Base-by-base conservation (phyloP, 37 sponge, comb jelly and placozoan species). In the Petrosia ficiformis region DNA sequence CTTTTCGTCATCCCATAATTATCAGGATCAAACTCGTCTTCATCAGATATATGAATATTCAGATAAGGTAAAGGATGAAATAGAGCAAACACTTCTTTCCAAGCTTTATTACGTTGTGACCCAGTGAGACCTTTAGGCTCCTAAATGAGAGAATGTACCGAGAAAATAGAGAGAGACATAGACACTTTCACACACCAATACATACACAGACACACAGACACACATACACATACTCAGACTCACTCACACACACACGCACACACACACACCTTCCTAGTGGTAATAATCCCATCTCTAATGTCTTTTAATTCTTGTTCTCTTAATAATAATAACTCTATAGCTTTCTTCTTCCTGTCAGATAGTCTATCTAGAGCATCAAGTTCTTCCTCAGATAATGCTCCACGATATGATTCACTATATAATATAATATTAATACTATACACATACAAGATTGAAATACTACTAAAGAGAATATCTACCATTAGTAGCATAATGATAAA, bases 1-100 rank as follows among this genome's bases (percentile, higher is more conserved):
- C 29, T 52, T 37, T 26, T 21, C 31, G 42, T 29, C 22, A 41
- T 33, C 6, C 73, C 78, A 43, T 72, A 72, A 4, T 72, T 77
- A 30, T 85, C 86, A 54, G 86, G 86, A 44, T 85, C 80, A 79
- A 85, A 85, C 38, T 72, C 71, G 41, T 85, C 80, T 14, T 67
- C 69, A 30, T 85, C 80, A 37, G 75, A 57, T 3, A 59, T 29
- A 22, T 71, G 8, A 71, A 71, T 42, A 11, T 25, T 31, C 21
- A 42, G 43, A 28, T 16, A n/a, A 2, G 44, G 57, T 22, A 39
- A 59, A 10, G 86, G 86, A 4, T 48, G 74, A 34, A 85, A 42
- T 35, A 85, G 24, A 1, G 40, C 32, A 22, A 74, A 58, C 33
- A 85, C 67, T 67, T 61, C 60, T 36, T 39, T 59, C 86, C 86